phyloP scores from a whole-genome alignment of 2,888 invertebrate species.

The Rhogogaster chlorosoma region DNA sequence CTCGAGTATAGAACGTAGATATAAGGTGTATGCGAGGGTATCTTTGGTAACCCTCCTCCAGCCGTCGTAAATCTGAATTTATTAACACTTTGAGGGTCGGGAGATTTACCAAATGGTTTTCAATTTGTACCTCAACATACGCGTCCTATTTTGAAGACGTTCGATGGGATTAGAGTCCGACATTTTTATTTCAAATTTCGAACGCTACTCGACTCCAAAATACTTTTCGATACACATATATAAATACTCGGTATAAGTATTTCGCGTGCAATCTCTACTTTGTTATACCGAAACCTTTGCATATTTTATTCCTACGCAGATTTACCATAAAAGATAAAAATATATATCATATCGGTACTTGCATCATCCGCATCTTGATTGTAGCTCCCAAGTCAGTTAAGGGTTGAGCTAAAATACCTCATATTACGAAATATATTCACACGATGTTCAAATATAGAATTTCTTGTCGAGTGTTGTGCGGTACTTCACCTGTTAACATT shows the following conservation, averaged over 20 bases:
- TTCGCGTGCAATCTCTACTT: not conserved
- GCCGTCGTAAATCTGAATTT: slow-evolving; percentile 76
- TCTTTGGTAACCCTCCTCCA: slow-evolving; percentile 52
- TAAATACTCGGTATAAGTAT: not conserved
- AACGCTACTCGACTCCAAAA: not conserved
- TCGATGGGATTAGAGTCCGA: slow-evolving; percentile 13
- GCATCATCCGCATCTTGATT: not conserved
- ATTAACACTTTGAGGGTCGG: slow-evolving; percentile 75
- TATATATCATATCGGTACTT: not conserved
- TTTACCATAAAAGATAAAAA: not conserved
- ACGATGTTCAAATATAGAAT: not conserved
- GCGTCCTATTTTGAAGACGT: slow-evolving; percentile 38
- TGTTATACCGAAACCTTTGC: not conserved
- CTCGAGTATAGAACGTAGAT: not conserved
- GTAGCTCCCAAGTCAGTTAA: not conserved
- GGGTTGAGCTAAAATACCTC: not conserved
- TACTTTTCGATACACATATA: not conserved
- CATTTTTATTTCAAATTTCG: slow-evolving; percentile 39
- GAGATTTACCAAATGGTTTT: slow-evolving; percentile 77
- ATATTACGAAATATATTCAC: not conserved
- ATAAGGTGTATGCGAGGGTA: not conserved
- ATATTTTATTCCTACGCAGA: not conserved
- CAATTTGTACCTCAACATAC: slow-evolving; percentile 75
- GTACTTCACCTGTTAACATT: not conserved
- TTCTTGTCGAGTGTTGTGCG: not conserved